phyloP scores from a whole-genome alignment of 92 coral and sea anemone genomes.

The Meandrina meandrites region DNA sequence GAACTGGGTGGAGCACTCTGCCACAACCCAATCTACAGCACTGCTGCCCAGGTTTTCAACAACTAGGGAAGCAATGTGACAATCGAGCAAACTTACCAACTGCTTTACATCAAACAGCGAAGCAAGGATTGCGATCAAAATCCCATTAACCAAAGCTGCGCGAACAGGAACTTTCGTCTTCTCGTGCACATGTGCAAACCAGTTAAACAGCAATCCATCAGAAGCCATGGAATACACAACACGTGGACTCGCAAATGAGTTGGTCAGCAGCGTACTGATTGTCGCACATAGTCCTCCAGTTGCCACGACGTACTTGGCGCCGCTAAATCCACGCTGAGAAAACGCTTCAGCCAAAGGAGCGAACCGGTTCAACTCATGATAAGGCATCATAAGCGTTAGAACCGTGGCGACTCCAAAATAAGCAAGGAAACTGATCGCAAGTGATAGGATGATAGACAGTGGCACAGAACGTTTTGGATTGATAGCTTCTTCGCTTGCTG shows the following conservation, averaged over 20 bases:
- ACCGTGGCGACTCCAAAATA: slow-evolving; percentile 91
- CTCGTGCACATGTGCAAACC: slow-evolving; percentile 65
- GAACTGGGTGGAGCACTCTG: too few species aligned
- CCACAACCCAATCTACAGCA: not conserved
- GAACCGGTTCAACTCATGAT: slow-evolving; percentile 52
- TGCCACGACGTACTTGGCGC: slow-evolving; percentile 73
- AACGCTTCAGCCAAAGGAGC: slow-evolving; percentile 92
- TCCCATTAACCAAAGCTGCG: slow-evolving; percentile 53
- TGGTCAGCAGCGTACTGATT: slow-evolving; percentile 52
- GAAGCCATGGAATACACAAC: slow-evolving; percentile 77
- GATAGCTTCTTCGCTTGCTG: slow-evolving; percentile 78
- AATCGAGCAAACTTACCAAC: slow-evolving; percentile 42
- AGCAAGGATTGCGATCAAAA: slow-evolving; percentile 58
- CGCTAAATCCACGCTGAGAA: slow-evolving; percentile 60
- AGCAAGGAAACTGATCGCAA: slow-evolving; percentile 73
- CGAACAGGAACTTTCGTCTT: slow-evolving; percentile 73
- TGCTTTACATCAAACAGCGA: slow-evolving; percentile 60
- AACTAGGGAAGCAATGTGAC: not conserved
- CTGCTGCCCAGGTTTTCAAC: not conserved
- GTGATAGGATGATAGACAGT: slow-evolving; percentile 50
- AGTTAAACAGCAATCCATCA: slow-evolving; percentile 72
- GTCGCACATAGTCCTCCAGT: slow-evolving; percentile 81
- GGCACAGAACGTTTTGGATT: slow-evolving; percentile 70
- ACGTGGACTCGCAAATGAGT: slow-evolving; percentile 69
- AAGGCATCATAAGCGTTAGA: slow-evolving; percentile 82